Base-by-base conservation (phyloP, 2,797 vertebrate species). In the Nasua narica region DNA sequence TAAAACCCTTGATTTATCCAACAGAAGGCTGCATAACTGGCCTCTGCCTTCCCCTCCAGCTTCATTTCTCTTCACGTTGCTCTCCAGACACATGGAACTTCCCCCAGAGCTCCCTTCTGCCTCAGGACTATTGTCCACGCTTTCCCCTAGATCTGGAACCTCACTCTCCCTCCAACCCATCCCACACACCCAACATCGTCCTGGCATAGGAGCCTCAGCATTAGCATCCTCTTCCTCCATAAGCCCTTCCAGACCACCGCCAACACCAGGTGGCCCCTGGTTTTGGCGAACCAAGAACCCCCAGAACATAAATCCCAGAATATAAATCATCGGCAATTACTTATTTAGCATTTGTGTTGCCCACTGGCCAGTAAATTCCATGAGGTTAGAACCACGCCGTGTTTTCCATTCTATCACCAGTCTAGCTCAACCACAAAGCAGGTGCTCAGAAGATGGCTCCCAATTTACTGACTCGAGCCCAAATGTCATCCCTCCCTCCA, bases 371-470 rank as follows among this genome's bases (percentile, higher is more conserved):
- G 70, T 10, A 37, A 90, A 69, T 43, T 11, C 74, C 46, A 5
- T 0, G 74, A 67, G 70, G 62, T 43, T 37, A 18, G 62, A 72
- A 12, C 43, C 6, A 3, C 0, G 25, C 7, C 16, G 0, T 8
- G 37, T 10, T 72, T 69, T 81, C 7, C 7, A 35, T 69, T 32
- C 60, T 32, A 62, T 79, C 32, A 13, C 48, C 4, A 1, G 21
- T 3, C 3, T 52, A 62, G 60, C 67, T 89, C 86, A 48, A 48
- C 29, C 83, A 50, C 25, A 46, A 67, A 76, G 37, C 29, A 8
- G 7, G 3, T 12, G 21, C 46, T 60, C 69, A 40, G 25, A 21
- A 74, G 29, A 11, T 37, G 37, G 9, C 50, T 54, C 35, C 69
- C 1, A 1, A 62, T 40, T 78, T 50, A 62, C 1, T 10, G 18